These are phyloP conservation scores for Forbesichthys papilliferus DNA, from an alignment of 2,113 vertebrate genomes.

Conservation along the genomic window DNA sequence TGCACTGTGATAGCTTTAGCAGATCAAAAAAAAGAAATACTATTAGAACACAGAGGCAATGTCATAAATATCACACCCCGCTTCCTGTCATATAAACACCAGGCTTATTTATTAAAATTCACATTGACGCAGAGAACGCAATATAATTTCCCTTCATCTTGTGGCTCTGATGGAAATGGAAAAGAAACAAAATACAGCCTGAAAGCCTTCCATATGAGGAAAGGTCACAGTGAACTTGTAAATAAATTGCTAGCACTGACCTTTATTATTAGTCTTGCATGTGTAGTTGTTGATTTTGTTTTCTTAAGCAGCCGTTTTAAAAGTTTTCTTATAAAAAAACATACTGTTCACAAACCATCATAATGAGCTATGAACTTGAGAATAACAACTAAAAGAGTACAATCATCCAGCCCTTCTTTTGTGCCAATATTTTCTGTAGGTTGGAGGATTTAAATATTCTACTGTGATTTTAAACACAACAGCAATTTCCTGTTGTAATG, in stretches of 20 bases:
- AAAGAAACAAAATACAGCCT: not conserved
- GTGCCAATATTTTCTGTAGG: no score
- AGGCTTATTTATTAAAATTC: slow-evolving; percentile 1
- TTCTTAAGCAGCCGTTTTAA: no score
- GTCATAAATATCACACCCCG: not conserved
- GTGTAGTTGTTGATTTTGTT: no score
- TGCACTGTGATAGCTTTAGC: not conserved
- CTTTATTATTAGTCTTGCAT: not conserved
- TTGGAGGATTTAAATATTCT: no score
- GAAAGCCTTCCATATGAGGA: not conserved
- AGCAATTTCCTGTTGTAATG: no score
- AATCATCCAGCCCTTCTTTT: no score
- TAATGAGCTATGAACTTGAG: no score
- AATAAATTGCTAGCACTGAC: not conserved
- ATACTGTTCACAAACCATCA: no score
- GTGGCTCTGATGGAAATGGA: not conserved
- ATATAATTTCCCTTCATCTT: not conserved
- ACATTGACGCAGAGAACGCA: not conserved
- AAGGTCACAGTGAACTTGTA: not conserved
- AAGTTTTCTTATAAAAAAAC: no score
- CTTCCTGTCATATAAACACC: slow-evolving; percentile 8
- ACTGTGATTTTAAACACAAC: no score
- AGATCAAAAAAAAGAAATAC: not conserved
- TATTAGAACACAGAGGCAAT: not conserved
- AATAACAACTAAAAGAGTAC: no score